phyloP scores from a whole-genome alignment of 1,140 invertebrate genomes.

The Thalassaphorura encarpata region DNA sequence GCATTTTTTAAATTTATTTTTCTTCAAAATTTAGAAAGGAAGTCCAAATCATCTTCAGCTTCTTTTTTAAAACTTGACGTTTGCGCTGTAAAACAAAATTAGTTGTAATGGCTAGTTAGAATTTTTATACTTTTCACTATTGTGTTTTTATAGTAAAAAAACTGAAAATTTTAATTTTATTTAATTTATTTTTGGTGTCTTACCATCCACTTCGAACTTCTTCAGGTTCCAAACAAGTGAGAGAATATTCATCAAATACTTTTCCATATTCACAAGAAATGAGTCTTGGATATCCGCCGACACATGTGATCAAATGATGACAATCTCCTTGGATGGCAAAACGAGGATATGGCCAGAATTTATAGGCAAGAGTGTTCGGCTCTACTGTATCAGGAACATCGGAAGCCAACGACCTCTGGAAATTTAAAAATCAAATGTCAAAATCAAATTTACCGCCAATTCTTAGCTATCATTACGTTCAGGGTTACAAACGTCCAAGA shows the following conservation, averaged over 20 bases:
- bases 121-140: neutral
- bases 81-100: neutral
- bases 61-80: neutral
- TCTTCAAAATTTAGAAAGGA: no score
- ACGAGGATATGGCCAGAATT: constrained; percentile 82
- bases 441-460: neutral
- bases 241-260: constrained; percentile 66
- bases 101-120: neutral
- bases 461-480: constrained; percentile 49
- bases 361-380: constrained; percentile 60
- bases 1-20: no score
- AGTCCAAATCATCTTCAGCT: neutral
- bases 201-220: constrained; percentile 53
- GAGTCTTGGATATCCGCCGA: constrained; percentile 70
- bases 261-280: constrained; percentile 75
- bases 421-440: constrained; percentile 9
- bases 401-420: constrained; percentile 45
- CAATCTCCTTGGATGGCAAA: constrained; percentile 74
- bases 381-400: constrained; percentile 63
- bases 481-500: constrained; percentile 69
- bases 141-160: neutral
- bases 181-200: constrained; percentile 18
- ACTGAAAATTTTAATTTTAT: no score
- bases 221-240: constrained; percentile 73
- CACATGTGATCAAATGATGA: constrained; percentile 73